Conservation (phyloP, 2,113 vertebrate genomes). For the Orthonyx spaldingii region DNA sequence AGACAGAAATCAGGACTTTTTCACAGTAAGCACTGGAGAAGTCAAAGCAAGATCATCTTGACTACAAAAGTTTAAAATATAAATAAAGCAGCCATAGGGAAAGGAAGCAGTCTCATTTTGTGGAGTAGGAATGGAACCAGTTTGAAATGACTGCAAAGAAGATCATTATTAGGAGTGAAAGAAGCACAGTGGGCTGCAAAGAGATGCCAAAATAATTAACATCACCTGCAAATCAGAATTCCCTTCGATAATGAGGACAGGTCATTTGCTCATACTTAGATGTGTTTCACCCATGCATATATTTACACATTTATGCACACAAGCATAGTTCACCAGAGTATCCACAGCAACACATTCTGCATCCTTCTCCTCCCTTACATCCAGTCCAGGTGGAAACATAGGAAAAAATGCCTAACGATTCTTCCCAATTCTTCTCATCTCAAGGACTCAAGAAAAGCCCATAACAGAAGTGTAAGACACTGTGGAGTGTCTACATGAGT, state of each 20-base stretch:
- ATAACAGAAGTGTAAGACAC: accelerated
- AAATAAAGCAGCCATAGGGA: neutral
- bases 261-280: neutral
- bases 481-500: neutral
- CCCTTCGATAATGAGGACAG: neutral
- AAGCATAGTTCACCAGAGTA: neutral
- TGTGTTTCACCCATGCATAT: neutral
- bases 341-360: neutral
- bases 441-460: neutral
- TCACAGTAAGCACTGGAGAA: neutral
- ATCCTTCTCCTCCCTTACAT: neutral
- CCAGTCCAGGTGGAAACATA: neutral
- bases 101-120: neutral
- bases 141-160: neutral
- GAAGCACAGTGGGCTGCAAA: neutral
- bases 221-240: neutral
- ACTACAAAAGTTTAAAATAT: neutral
- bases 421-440: neutral
- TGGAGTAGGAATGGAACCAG: neutral
- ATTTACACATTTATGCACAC: neutral
- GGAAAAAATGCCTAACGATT: neutral
- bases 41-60: accelerated
- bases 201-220: neutral
- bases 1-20: neutral
- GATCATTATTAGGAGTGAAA: neutral